Conservation (phyloP, 2,113 vertebrate genomes). For the Vidua macroura region DNA sequence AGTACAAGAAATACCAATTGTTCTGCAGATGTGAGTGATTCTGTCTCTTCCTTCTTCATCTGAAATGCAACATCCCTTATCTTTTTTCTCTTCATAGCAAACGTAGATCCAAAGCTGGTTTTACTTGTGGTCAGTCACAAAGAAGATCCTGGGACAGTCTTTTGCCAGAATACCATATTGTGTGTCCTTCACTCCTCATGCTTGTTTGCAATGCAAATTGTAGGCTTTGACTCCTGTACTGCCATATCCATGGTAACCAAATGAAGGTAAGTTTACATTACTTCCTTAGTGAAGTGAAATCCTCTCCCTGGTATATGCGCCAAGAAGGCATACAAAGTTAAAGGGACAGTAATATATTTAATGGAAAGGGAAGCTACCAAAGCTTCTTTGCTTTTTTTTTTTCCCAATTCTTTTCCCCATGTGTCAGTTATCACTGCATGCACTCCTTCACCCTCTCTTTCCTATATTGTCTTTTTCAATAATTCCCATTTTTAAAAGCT, state of each 20-base stretch:
- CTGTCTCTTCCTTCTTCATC: not conserved
- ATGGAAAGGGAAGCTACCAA: not conserved
- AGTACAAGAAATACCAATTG: not conserved
- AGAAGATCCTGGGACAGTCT: slow-evolving; percentile 33
- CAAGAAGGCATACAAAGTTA: slow-evolving; percentile 48
- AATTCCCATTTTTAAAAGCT: not conserved
- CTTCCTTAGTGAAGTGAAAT: slow-evolving; percentile 64
- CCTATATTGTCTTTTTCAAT: not conserved
- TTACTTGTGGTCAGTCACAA: not conserved
- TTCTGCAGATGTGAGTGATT: not conserved
- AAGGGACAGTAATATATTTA: slow-evolving; percentile 27
- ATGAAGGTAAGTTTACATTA: slow-evolving; percentile 70
- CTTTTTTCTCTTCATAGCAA: not conserved
- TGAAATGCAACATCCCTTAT: not conserved
- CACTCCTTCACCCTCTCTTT: not conserved
- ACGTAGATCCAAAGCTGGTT: not conserved
- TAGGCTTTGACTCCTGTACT: slow-evolving; percentile 44
- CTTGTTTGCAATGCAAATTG: slow-evolving; percentile 80
- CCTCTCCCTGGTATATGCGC: slow-evolving; percentile 13
- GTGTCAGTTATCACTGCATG: not conserved
- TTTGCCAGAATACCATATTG: slow-evolving; percentile 58
- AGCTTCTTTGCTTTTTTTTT: not conserved
- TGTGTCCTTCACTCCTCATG: slow-evolving; percentile 55
- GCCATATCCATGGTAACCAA: slow-evolving; percentile 76
- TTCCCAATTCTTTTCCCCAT: rapidly evolving